Base-by-base conservation (phyloP, 2,113 vertebrate genomes). In the Nerophis ophidion region DNA sequence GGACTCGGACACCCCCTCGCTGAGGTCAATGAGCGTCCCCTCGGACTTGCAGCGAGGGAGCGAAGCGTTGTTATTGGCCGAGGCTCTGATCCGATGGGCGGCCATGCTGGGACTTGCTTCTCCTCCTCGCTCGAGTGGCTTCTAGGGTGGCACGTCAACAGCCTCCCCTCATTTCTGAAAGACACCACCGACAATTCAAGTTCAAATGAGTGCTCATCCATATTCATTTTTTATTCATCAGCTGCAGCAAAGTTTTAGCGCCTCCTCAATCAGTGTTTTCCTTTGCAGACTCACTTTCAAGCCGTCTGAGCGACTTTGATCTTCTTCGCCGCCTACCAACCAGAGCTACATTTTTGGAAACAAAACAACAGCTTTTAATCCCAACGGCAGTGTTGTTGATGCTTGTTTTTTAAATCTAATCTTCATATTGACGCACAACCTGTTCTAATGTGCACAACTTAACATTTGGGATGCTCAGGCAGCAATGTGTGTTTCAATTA, bases 1-100 rank as follows among this genome's bases (percentile, higher is more conserved):
- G 57, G 89, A 84, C 54, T 97, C 94, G 0, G 92, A 81, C 4
- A 93, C 88, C 17, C 89, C 90, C 1, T 94, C 92, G 0, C 88
- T 77, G 60, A 96, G 87, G 71, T 99, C 96, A 4, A 99, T 95
- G 48, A 99, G 90, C 0, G 95, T 93, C 17, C 96, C 96, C 83
- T 99, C 96, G 0, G 96, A 99, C 81, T 85, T 92, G 92, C 96
- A 99, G 11, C 96, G 93, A 0, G 95, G 94, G 16, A 99, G 92
- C 9, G 86, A 91, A 0, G 80, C 81, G 15, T 90, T 90, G 84
- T 91, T 89, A 79, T 89, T 94, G 78, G 91, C 93, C 54, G 92
- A 88, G 0, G 94, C 87, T 50, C 95, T 91, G 84, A 99, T 99
- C 63, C 95, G 89, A 84, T 98, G 94, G 2, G 96, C 96, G 0